Evolutionary conservation across 2,797 vertebrate species (phyloP).

Genomic region (Schizopygopsis pylzovi): DNA sequence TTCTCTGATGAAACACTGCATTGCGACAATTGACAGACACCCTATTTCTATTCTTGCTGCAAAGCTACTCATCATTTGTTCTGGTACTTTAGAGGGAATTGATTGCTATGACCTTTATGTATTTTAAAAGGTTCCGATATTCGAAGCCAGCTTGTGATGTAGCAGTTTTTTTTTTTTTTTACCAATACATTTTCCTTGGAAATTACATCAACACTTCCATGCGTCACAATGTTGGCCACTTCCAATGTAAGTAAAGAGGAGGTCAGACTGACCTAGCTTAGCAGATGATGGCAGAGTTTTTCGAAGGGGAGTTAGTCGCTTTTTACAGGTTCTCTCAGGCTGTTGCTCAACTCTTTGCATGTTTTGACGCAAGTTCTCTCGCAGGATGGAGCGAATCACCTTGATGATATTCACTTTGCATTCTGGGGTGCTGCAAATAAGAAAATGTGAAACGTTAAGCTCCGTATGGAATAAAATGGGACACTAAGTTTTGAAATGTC

Average conservation of each 20-base stretch:
- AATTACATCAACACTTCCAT: not conserved
- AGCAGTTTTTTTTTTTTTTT: not conserved
- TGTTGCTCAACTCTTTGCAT: slow-evolving; percentile 78
- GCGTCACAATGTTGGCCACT: not conserved
- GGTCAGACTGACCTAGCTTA: slow-evolving; percentile 84
- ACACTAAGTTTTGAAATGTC: not conserved
- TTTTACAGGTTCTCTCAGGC: slow-evolving; percentile 82
- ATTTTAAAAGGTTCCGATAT: not conserved
- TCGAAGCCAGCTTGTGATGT: slow-evolving; percentile 1
- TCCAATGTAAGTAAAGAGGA: not conserved
- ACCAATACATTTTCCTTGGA: not conserved
- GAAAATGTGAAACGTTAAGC: not conserved
- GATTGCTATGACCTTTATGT: not conserved
- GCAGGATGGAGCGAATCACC: slow-evolving; percentile 91
- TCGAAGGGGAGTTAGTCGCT: slow-evolving; percentile 82
- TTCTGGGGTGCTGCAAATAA: slow-evolving; percentile 82
- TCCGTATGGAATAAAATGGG: not conserved
- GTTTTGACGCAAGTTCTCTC: slow-evolving; percentile 90
- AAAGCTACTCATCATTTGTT: not conserved
- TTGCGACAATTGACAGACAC: no score
- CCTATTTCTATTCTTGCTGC: not conserved
- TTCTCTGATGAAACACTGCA: not conserved
- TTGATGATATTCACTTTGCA: slow-evolving; percentile 91
- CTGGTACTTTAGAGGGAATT: not conserved
- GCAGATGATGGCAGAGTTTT: slow-evolving; percentile 85